phyloP scores from a whole-genome alignment of 1,140 invertebrate species.

The Zaprionus taronus region DNA sequence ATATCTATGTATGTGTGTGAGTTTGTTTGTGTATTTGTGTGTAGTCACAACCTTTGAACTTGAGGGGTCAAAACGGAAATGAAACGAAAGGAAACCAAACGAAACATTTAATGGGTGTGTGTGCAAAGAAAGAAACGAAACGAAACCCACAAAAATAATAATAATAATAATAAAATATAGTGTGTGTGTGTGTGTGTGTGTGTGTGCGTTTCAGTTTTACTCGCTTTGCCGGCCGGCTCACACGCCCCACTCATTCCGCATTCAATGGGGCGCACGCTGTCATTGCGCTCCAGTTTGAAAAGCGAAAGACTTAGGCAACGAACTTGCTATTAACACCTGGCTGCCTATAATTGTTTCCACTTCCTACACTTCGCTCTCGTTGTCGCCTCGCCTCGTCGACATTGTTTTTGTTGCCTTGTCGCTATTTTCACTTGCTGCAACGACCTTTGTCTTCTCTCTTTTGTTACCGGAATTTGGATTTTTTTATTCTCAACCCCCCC shows the following conservation, averaged over 20 bases:
- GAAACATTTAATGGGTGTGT: slow-evolving; percentile 43
- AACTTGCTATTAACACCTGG: slow-evolving; percentile 63
- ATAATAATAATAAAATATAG: slow-evolving; percentile 63
- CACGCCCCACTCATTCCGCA: slow-evolving; percentile 75
- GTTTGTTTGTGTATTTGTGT: slow-evolving; percentile 16
- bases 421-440: slow-evolving; percentile 79
- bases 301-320: slow-evolving; percentile 76
- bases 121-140: slow-evolving; percentile 18
- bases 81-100: slow-evolving; percentile 50
- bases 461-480: slow-evolving; percentile 58
- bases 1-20: slow-evolving; percentile 24
- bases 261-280: slow-evolving; percentile 58
- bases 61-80: slow-evolving; percentile 50
- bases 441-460: slow-evolving; percentile 62
- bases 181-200: slow-evolving; percentile 50
- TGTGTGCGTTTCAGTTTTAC: slow-evolving; percentile 20
- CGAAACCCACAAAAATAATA: slow-evolving; percentile 26
- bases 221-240: slow-evolving; percentile 66
- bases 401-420: slow-evolving; percentile 25
- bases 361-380: slow-evolving; percentile 36
- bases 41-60: slow-evolving; percentile 52
- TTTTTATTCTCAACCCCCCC: slow-evolving; percentile 36
- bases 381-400: not conserved
- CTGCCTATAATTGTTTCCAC: slow-evolving; percentile 46
- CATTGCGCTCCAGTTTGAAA: slow-evolving; percentile 65